Evolutionary conservation across 2,888 invertebrate genomes (phyloP).

Genomic region (Pteria penguin): DNA sequence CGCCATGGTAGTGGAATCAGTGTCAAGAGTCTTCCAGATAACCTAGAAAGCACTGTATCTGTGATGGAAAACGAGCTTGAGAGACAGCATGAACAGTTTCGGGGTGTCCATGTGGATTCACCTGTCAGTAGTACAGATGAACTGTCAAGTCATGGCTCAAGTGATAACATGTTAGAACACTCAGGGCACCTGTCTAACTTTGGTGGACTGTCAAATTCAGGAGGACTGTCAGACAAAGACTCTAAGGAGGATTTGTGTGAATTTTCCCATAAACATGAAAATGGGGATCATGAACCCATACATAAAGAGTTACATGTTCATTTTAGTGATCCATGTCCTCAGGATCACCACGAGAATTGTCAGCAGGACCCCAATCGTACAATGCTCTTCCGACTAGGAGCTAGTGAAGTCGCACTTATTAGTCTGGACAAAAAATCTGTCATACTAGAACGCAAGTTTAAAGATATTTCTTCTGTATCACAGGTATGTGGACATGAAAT

Average conservation of each 20-base stretch:
- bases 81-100: slow-evolving; percentile 45
- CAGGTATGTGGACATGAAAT: too few relatives aligned
- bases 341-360: too few relatives aligned
- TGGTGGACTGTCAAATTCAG: slow-evolving; percentile 32
- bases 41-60: slow-evolving; percentile 67
- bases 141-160: slow-evolving; percentile 57
- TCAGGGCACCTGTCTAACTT: slow-evolving; percentile 19
- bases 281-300: slow-evolving; percentile 33
- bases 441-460: slow-evolving; percentile 91
- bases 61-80: slow-evolving; percentile 76
- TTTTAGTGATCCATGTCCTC: slow-evolving; percentile 30
- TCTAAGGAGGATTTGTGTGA: slow-evolving; percentile 28
- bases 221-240: slow-evolving; percentile 26
- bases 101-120: slow-evolving; percentile 51
- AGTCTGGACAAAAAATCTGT: slow-evolving; percentile 95
- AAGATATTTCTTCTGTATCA: slow-evolving; percentile 92
- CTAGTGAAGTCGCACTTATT: slow-evolving; percentile 92
- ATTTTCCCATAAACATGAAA: slow-evolving; percentile 8
- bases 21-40: slow-evolving; percentile 75
- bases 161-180: slow-evolving; percentile 54
- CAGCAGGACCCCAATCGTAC: slow-evolving; percentile 84
- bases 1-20: slow-evolving; percentile 78
- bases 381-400: slow-evolving; percentile 94
- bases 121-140: slow-evolving; percentile 65
- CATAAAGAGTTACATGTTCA: slow-evolving; percentile 46